Evolutionary conservation across 2,797 vertebrate genomes (phyloP).

Genomic region (Hoplostethus atlanticus): DNA sequence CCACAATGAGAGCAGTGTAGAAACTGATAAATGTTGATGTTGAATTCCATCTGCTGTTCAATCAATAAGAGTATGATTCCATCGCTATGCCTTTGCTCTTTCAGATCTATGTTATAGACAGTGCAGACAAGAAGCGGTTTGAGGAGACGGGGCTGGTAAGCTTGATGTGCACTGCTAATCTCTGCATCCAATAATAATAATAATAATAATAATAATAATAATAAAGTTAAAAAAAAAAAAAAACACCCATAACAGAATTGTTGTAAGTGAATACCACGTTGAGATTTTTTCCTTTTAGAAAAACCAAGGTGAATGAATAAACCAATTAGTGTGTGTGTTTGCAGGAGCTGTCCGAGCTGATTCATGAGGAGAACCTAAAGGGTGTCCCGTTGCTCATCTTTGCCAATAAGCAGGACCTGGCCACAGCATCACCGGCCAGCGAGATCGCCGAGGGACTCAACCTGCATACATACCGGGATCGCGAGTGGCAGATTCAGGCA

Average conservation of each 20-base stretch:
- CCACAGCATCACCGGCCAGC: conserved; percentile 87
- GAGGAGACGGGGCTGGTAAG: conserved; percentile 93
- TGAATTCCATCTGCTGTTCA: neutral
- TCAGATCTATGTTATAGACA: conserved; percentile 94
- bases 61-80: neutral
- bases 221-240: neutral
- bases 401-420: conserved; percentile 93
- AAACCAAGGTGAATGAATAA: neutral
- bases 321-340: neutral
- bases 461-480: conserved; percentile 90
- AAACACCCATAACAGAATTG: neutral
- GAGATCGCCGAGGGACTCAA: conserved; percentile 91
- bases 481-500: conserved; percentile 94
- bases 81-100: conserved; percentile 25
- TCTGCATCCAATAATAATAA: neutral
- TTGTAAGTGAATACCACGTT: neutral
- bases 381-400: conserved; percentile 91
- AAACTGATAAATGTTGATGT: neutral
- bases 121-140: conserved; percentile 92
- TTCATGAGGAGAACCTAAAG: conserved; percentile 86
- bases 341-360: conserved; percentile 91
- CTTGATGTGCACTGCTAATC: neutral
- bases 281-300: too few species aligned
- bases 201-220: too few species aligned
- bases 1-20: neutral